Base-by-base conservation (phyloP, 2,888 invertebrate species). In the Linnaemya tessellans region DNA sequence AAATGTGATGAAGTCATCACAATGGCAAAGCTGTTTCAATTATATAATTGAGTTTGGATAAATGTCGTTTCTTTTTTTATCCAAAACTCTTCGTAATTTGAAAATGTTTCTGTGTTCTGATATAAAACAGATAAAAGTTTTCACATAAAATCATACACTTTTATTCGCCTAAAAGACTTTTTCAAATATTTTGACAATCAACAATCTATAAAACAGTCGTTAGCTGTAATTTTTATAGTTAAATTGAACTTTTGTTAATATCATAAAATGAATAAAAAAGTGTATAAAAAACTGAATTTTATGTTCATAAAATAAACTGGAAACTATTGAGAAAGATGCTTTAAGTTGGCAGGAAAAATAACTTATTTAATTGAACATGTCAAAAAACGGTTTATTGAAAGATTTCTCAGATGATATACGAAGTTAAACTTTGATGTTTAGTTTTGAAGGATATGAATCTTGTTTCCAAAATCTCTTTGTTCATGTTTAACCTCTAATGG, bases 191-290 rank as follows among this genome's bases (percentile, higher is more conserved):
- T 58, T 49, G n/a, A 58, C 49, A 8, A 35, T 58, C n/a, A 77
- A 77, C 35, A 67, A 67, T 68, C 68, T 38, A 46, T 49, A 49
- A 20, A 64, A 51, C 64, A 74, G 51, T 64, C 64, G 41, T 22
- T 18, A 20, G 38, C 35, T 4, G 35, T 20, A 49, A 15, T 38
- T 73, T 74, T 49, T 51, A 49, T 58, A 41, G 41, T 20, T 65
- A 30, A 58, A 68, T 68, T 68, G 68, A 78, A 58, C 30, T 56
- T 67, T 65, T 77, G 56, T 56, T 65, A 65, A 77, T 56, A 43
- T 43, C 15, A 22, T 64, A 41, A 51, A 74, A 58, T 15, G 58
- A 11, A 56, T 22, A 56, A 64, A 9, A 49, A 49, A 62, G 46
- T 38, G 51, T n/a, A 18, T 30, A 38, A 41, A 41, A 41, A 11